Evolutionary conservation across 2,888 invertebrate genomes (phyloP).

Genomic region (Frankliniella fusca): DNA sequence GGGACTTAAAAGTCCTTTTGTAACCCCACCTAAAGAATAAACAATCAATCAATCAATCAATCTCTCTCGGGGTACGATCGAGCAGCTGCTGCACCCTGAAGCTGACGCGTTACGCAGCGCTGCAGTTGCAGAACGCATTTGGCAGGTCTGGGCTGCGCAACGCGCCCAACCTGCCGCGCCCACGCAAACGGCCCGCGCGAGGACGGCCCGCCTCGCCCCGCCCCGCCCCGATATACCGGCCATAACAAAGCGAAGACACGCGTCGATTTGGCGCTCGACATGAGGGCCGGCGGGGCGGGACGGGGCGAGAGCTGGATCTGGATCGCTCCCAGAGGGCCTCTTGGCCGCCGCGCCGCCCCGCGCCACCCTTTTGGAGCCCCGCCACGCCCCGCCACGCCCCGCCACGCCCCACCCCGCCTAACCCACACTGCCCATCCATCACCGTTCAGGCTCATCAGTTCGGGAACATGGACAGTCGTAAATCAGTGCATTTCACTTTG

Average conservation of each 20-base stretch:
- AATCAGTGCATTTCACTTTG: slow-evolving; percentile 26
- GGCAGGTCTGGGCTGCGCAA: not conserved
- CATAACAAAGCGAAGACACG: not conserved
- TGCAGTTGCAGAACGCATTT: too few relatives aligned
- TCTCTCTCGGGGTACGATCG: too few relatives aligned
- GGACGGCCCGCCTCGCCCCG: not conserved
- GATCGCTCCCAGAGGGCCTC: slow-evolving; percentile 23
- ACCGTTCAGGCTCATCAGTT: slow-evolving; percentile 19
- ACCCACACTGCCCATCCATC: not conserved
- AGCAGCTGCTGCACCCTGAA: too few relatives aligned
- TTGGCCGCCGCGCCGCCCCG: not conserved
- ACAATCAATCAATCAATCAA: too few relatives aligned
- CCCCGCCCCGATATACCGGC: too few relatives aligned
- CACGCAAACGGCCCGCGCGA: not conserved
- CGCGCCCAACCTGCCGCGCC: not conserved
- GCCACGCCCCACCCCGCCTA: not conserved
- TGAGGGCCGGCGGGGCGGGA: not conserved
- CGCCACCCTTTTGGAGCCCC: not conserved
- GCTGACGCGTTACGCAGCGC: too few relatives aligned
- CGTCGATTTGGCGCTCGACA: not conserved
- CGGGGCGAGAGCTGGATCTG: not conserved
- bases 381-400: not conserved
- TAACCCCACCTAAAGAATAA: too few relatives aligned
- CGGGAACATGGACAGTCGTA: slow-evolving; percentile 18
- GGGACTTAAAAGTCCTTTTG: too few relatives aligned